Evolutionary conservation across 2,888 invertebrate species (phyloP).

Genomic region (Zaprionus obscuricornis): DNA sequence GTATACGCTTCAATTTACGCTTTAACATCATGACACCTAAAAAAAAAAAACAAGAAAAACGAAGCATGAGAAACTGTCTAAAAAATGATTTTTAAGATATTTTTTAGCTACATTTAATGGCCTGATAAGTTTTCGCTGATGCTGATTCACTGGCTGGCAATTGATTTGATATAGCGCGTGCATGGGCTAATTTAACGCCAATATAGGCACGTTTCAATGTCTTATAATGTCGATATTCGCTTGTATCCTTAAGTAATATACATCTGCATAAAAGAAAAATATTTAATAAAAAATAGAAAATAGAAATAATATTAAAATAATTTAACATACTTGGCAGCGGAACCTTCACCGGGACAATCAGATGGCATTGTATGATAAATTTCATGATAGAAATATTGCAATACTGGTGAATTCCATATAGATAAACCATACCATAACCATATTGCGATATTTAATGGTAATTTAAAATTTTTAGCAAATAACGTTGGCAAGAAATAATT

Average conservation of each 20-base stretch:
- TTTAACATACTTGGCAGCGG: constrained; percentile 79
- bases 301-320: background rate
- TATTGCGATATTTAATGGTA: constrained; percentile 79
- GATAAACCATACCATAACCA: constrained; percentile 83
- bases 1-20: constrained; percentile 83
- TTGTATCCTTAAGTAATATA: constrained; percentile 81
- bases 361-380: constrained; percentile 82
- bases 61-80: background rate
- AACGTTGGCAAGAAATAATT: constrained; percentile 83
- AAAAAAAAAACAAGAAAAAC: background rate
- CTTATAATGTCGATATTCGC: constrained; percentile 82
- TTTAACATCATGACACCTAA: constrained; percentile 83
- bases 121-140: constrained; percentile 83
- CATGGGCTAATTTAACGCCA: constrained; percentile 82
- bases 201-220: constrained; percentile 81
- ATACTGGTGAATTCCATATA: constrained; percentile 83
- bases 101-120: constrained; percentile 84
- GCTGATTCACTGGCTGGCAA: constrained; percentile 67
- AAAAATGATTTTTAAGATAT: constrained; percentile 20
- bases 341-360: constrained; percentile 83
- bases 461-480: constrained; percentile 82
- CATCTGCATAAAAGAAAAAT: constrained; percentile 66
- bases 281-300: background rate
- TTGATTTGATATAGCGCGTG: constrained; percentile 69
- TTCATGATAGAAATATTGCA: constrained; percentile 83